phyloP scores from a whole-genome alignment of 2,113 vertebrate genomes.

The Dasypus novemcinctus region DNA sequence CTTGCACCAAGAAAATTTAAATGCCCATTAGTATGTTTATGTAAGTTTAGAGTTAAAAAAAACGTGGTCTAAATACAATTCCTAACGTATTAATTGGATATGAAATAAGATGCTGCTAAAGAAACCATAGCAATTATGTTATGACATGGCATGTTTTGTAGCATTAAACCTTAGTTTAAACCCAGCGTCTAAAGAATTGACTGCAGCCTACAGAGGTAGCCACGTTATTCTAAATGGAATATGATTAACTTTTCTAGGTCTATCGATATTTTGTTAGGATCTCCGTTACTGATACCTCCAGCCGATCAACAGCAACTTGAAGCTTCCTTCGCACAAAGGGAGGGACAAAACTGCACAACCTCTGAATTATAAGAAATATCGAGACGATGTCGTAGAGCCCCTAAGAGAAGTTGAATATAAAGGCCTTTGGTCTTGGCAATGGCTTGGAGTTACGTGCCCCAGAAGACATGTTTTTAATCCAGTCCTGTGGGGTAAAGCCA shows the following conservation, averaged over 20 bases:
- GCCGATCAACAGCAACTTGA: not conserved
- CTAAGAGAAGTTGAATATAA: not conserved
- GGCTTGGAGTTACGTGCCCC: no score
- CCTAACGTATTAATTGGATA: not conserved
- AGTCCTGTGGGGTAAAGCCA: no score
- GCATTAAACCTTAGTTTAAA: not conserved
- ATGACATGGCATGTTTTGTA: not conserved
- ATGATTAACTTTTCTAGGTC: not conserved
- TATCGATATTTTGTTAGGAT: not conserved
- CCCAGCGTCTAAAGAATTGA: not conserved
- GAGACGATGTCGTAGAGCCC: no score
- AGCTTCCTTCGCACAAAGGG: not conserved
- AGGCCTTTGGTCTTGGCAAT: not conserved
- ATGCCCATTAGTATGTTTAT: not conserved
- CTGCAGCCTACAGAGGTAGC: not conserved
- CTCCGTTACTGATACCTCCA: not conserved
- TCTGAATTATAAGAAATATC: not conserved
- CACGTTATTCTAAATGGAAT: slow-evolving; percentile 30
- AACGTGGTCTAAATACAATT: not conserved
- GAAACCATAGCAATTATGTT: not conserved
- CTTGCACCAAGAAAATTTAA: not conserved
- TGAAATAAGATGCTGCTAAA: not conserved
- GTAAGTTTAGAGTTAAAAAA: not conserved
- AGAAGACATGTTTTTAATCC: no score
- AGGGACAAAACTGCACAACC: not conserved